A percentile compares a stretch with the other conserved stretches of the same genome.
Conservation (phyloP, 2,797 vertebrate genomes). For the Spondyliosoma cantharus region DNA sequence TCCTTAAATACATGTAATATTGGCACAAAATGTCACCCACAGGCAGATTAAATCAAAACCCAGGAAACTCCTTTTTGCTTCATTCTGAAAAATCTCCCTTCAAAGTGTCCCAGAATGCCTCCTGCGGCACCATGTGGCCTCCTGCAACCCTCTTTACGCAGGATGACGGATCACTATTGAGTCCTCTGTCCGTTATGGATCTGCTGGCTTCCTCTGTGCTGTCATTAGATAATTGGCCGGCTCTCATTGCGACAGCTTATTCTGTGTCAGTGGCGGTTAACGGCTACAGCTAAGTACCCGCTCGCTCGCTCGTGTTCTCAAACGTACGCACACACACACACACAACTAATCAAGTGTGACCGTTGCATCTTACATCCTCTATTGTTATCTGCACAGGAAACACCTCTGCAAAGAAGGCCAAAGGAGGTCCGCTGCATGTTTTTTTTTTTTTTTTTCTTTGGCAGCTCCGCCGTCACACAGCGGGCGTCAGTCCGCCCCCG, state of each 20-base stretch:
- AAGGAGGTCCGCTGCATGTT: constrained; percentile 35
- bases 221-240: constrained; percentile 18
- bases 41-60: constrained; percentile 22
- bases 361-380: constrained; percentile 60
- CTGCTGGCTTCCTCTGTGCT: constrained; percentile 28
- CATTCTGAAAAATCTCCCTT: neutral
- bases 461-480: constrained; percentile 22
- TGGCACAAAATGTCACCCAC: constrained; percentile 14
- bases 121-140: constrained; percentile 15
- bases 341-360: constrained; percentile 36
- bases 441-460: constrained; percentile 36
- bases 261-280: constrained; percentile 43
- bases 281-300: constrained; percentile 14
- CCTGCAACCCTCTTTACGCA: constrained; percentile 16
- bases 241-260: constrained; percentile 45
- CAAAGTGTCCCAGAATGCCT: constrained; percentile 37
- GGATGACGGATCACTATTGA: constrained; percentile 23
- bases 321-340: constrained; percentile 19
- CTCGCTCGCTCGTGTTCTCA: constrained; percentile 15
- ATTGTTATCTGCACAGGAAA: constrained; percentile 75
- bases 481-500: neutral
- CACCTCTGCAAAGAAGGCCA: constrained; percentile 58
- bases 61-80: neutral
- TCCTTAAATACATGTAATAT: constrained; percentile 23
- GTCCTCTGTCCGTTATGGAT: constrained; percentile 27